Base-by-base conservation (phyloP, 2,113 vertebrate species). In the Dascyllus trimaculatus region DNA sequence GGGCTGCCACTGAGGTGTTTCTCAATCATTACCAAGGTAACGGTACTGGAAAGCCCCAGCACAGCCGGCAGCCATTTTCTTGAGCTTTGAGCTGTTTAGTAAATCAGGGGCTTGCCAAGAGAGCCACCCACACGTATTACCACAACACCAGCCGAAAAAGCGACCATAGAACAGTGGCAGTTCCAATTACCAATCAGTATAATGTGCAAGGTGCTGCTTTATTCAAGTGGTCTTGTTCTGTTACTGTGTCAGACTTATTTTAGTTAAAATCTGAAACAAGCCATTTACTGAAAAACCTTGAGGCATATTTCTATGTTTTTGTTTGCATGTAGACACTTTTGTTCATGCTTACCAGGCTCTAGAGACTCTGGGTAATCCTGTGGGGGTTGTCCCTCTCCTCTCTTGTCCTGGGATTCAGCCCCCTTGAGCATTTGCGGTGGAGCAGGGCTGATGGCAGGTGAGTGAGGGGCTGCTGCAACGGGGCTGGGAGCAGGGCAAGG, bases 261-360 rank as follows among this genome's bases (percentile, higher is more conserved):
- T 32, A 26, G 7, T 11, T 46, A 25, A 53, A 25, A 58, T 78
- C 2, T 65, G 18, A 45, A 52, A 56, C 19, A 68, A 40, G 11
- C 6, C 32, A 38, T 4, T 80, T 43, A 19, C 11, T 68, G 22
- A 4, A 61, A 74, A 61, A 52, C 25, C 19, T n/a, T 73, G 9
- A 46, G 40, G 51, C 7, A 26, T 14, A 45, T 35, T 14, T 64
- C 11, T 29, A 29, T 35, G 25, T 29, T 26, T 66, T 54, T 51
- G 46, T 43, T 54, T 65, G 48, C 21, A 46, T 29, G 40, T 43
- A 14, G 13, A 43, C 13, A 13, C 7, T 77, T 72, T 38, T 67
- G 40, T 21, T 65, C 2, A 26, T 32, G 22, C 94, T 91, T 90
- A 99, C 97, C 98, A 88, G 97, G 96, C 87, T 97, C 97, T 87